Evolutionary conservation across 2,888 invertebrate species (phyloP), one percentile per base, ranked within the genome.

Genomic region (Miltochrista miniata): DNA sequence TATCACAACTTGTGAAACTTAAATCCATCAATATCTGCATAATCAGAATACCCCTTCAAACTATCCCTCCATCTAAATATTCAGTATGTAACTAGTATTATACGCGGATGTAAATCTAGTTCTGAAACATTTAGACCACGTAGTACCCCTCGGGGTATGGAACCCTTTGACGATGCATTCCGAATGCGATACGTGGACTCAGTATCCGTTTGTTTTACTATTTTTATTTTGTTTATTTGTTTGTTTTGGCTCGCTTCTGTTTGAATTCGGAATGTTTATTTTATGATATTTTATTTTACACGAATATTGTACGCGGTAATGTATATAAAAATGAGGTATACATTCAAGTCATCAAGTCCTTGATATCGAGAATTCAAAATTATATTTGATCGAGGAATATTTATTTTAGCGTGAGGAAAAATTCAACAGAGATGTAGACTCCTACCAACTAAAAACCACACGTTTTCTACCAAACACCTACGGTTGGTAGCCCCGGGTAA

Each of bases 51-150:
- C 46, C 40, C 46, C 50, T 15, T 44, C 55, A 48, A 52, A 53
- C 48, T 54, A 59, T 51, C 31, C 39, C 36, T n/a, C 36, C 34
- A 41, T 53, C 51, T 79, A 79, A 77, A 81, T 77, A 81, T 76
- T 76, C 76, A 70, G 62, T 64, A 61, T 66, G 68, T 60, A 61
- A 58, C 68, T 64, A 65, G 72, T 76, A 76, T 76, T 71, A 70
- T 71, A 56, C 54, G 46, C 54, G 71, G 75, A 81, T 85, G 81
- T 84, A 83, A 83, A 85, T 86, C 78, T 72, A 70, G 67, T 61
- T 45, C 70, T 86, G 86, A 87, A 87, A 88, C 85, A 90, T 88
- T 87, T 86, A 84, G 79, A 79, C 83, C 87, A 81, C 85, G 85
- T 85, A 75, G 61, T 41, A 71, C 72, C 83, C 82, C 82, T 71